These are phyloP conservation scores for Xiphorhynchus elegans DNA, from an alignment of 2,113 vertebrate species.

Conservation along the genomic window DNA sequence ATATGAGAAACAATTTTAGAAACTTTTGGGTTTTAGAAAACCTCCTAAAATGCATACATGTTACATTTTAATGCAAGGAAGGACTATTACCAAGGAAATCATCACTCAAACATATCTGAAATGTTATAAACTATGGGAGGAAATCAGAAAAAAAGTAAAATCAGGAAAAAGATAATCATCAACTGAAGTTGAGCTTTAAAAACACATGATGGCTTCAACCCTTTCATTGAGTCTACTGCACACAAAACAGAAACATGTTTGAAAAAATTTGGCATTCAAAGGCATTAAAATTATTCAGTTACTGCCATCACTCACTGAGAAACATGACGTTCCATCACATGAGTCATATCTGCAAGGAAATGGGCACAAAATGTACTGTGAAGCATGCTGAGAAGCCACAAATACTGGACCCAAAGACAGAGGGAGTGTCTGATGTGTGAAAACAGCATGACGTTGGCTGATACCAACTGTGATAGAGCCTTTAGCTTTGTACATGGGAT, in stretches of 20 bases:
- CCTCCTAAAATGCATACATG: neutral
- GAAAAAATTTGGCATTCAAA: conserved; percentile 25
- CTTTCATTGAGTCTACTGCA: neutral
- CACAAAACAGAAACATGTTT: conserved; percentile 35
- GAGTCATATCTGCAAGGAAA: conserved; percentile 47
- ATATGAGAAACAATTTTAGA: neutral
- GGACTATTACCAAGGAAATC: neutral
- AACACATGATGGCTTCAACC: neutral
- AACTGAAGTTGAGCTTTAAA: neutral
- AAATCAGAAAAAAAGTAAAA: conserved; percentile 2
- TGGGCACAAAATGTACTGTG: neutral
- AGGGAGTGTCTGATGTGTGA: neutral
- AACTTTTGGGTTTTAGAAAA: neutral
- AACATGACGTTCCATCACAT: conserved; percentile 26
- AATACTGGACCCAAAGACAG: neutral
- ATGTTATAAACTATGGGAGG: neutral
- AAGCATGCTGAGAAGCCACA: neutral
- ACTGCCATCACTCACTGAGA: conserved; percentile 25
- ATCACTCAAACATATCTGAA: neutral
- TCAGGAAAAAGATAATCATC: neutral
- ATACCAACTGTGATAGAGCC: neutral
- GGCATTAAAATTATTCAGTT: conserved; percentile 44
- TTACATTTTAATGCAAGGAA: neutral
- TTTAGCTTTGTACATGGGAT: neutral
- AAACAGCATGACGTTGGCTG: neutral